A percentile compares a stretch with the other conserved stretches of the same genome.
phyloP scores from a whole-genome alignment of 2,888 invertebrate genomes.

The Antheraea assamensis region DNA sequence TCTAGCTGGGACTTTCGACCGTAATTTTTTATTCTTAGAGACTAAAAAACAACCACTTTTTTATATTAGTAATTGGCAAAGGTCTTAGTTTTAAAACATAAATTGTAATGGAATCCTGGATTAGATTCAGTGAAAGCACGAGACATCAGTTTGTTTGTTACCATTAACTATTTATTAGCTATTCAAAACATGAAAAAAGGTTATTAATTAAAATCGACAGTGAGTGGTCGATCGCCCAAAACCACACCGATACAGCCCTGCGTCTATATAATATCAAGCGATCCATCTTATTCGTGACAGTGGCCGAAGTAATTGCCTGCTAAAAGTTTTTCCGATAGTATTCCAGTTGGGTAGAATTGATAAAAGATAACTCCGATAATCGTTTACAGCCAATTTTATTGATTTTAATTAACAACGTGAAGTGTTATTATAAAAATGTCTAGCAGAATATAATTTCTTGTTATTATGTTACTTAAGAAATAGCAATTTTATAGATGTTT shows the following conservation, averaged over 20 bases:
- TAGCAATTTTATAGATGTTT: neutral
- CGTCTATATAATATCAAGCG: constrained; percentile 42
- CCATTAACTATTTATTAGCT: neutral
- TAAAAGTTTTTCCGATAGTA: constrained; percentile 43
- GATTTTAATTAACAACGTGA: constrained; percentile 9
- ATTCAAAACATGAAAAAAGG: neutral
- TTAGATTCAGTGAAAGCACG: too few relatives aligned
- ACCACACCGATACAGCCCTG: constrained; percentile 1
- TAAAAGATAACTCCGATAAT: constrained; percentile 23
- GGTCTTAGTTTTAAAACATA: too few relatives aligned
- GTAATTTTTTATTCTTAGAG: too few relatives aligned
- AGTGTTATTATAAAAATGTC: neutral
- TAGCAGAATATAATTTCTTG: neutral
- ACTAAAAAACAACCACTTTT: too few relatives aligned
- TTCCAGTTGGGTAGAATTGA: constrained; percentile 25
- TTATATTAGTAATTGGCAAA: too few relatives aligned
- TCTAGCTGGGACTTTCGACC: too few relatives aligned
- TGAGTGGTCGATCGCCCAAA: neutral
- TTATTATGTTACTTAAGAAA: neutral
- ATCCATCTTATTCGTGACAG: constrained; percentile 55
- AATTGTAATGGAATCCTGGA: too few relatives aligned
- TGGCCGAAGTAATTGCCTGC: constrained; percentile 50
- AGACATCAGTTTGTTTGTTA: too few relatives aligned
- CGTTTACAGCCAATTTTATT: constrained; percentile 21
- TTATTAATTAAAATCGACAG: neutral